phyloP scores from a whole-genome alignment of 2,797 vertebrate genomes.

The Rhinatrema bivittatum region DNA sequence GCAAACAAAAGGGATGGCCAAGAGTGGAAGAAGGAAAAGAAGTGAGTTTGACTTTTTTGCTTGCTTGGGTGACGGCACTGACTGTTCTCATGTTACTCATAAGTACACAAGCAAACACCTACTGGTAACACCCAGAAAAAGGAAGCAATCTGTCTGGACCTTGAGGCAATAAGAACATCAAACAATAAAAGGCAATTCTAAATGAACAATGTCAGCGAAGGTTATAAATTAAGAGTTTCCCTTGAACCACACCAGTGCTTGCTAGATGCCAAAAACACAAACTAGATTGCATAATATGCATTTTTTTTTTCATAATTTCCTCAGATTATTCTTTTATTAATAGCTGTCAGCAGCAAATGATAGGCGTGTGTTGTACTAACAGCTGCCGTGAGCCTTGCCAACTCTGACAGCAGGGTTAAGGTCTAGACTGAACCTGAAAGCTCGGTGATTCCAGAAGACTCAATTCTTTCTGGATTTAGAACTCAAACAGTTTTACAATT shows the following conservation, averaged over 20 bases:
- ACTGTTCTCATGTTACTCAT: conserved; percentile 17
- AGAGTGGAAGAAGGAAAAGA: too few species aligned
- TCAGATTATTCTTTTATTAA: conserved; percentile 76
- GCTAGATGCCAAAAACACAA: conserved; percentile 66
- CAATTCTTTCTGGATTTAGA: conserved; percentile 17
- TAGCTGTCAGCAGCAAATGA: conserved; percentile 72
- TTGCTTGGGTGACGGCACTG: too few species aligned
- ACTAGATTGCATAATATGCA: conserved; percentile 64
- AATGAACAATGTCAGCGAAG: conserved; percentile 38
- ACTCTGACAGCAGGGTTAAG: conserved; percentile 42
- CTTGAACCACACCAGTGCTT: conserved; percentile 45
- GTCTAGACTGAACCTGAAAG: conserved; percentile 27
- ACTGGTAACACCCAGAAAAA: conserved; percentile 10
- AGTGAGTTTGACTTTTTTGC: too few species aligned
- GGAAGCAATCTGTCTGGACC: conserved; percentile 24
- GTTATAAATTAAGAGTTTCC: conserved; percentile 39
- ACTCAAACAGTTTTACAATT: conserved; percentile 13
- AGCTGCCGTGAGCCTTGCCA: conserved; percentile 36
- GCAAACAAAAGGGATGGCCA: too few species aligned
- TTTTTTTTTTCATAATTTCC: conserved; percentile 70
- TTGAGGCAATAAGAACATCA: conserved; percentile 46
- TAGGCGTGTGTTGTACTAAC: conserved; percentile 56
- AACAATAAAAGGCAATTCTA: conserved; percentile 27
- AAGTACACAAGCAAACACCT: conserved; percentile 13
- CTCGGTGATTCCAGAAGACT: conserved; percentile 28